Conservation (phyloP, 2,113 vertebrate species). For the Cichladusa arquata region DNA sequence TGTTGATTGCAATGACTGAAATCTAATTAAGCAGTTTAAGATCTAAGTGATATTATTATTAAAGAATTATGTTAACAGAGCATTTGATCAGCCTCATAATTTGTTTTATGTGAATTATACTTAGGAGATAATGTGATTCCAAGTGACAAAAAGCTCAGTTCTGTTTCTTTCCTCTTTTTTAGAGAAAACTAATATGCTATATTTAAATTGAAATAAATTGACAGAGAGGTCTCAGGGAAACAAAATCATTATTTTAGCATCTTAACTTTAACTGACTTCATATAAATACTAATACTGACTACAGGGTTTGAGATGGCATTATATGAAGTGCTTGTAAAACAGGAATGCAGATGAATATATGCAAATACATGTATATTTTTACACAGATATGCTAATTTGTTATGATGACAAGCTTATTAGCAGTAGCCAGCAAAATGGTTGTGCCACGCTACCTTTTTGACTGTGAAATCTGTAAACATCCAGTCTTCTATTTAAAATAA, state of each 20-base stretch:
- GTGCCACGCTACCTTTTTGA: neutral
- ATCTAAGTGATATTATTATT: constrained; percentile 69
- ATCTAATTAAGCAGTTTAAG: constrained; percentile 73
- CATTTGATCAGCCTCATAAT: constrained; percentile 53
- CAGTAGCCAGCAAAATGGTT: neutral
- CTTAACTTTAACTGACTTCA: neutral
- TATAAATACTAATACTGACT: neutral
- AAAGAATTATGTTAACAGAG: constrained; percentile 52
- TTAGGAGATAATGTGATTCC: neutral
- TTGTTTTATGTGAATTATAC: constrained; percentile 21
- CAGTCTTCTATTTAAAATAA: neutral
- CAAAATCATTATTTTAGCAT: neutral
- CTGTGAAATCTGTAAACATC: neutral
- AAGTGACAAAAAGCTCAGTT: constrained; percentile 30
- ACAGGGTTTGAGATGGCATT: neutral
- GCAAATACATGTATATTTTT: neutral
- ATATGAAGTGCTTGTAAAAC: neutral
- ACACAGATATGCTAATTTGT: neutral
- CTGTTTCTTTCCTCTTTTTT: neutral
- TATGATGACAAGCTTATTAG: neutral
- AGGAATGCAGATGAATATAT: neutral
- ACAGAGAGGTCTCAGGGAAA: neutral
- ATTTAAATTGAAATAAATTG: neutral
- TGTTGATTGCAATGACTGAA: constrained; percentile 68
- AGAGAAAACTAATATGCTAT: neutral